Evolutionary conservation across 1,140 invertebrate genomes (phyloP), one percentile per base, ranked within the genome.

Genomic region (Hydropsyche tenuis): DNA sequence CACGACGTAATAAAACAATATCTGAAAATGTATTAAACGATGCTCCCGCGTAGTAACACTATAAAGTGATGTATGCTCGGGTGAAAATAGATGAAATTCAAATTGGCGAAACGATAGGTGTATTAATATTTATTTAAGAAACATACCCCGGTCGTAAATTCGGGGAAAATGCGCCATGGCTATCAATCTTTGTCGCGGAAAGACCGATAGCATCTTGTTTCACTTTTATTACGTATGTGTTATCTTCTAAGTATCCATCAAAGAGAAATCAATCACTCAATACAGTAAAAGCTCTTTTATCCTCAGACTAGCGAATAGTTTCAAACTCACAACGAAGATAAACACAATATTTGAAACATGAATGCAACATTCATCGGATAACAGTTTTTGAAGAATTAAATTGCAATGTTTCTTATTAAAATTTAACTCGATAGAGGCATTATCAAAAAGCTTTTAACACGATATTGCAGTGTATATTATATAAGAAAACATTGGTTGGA

Each of bases 231-330:
- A 65, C 71, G 16, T 65, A 43, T 73, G 48, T 53, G 71, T 65
- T 65, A 65, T 73, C 60, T 65, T 60, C 63, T 64, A 73, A 73
- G 60, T 65, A 73, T 53, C 71, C 45, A 73, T 65, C 60, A 66
- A 73, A 73, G 51, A 56, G 37, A 51, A 73, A 73, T 73, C 71
- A 73, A 73, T 73, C 71, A 73, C 71, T 48, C 51, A 18, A 70
- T 70, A 22, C 68, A 30, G 68, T 1, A 68, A 68, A 68, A 43
- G 65, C 65, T 43, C 42, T 27, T 68, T 64, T 64, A 6, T 5
- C 14, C 48, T 25, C 56, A 14, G 3, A 9, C 30, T 37, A 37
- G 3, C 9, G 3, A 4, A 4, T 37, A 37, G 30, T 37, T 37
- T n/a, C n/a, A n/a, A n/a, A n/a, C n/a, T n/a, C n/a, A n/a, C n/a